Conservation (phyloP, 2,113 vertebrate genomes). For the Pipra filicauda region DNA sequence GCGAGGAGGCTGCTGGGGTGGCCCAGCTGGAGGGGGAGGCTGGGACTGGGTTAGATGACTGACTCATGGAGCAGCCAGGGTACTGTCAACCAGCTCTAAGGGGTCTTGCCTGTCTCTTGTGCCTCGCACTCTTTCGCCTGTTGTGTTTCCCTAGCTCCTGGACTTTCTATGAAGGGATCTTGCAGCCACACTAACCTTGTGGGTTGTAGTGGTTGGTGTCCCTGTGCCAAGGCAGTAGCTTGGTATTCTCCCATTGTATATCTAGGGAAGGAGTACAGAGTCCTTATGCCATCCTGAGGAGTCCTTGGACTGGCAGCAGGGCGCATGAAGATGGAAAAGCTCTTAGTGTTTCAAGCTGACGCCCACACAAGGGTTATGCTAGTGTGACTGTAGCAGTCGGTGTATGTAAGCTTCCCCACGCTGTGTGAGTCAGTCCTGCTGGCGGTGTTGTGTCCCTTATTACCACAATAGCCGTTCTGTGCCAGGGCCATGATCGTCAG, state of each 20-base stretch:
- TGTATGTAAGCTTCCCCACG: neutral
- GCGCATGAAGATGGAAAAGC: neutral
- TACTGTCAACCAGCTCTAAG: neutral
- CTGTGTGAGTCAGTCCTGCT: neutral
- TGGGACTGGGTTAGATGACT: neutral
- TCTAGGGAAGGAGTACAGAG: neutral
- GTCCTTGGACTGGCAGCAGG: neutral
- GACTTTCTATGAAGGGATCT: neutral
- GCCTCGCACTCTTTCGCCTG: neutral
- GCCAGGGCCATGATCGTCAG: neutral
- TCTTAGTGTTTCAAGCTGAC: neutral
- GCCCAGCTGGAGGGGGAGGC: neutral
- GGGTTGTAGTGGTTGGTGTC: rapidly evolving
- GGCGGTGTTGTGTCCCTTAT: rapidly evolving
- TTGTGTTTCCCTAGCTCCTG: neutral
- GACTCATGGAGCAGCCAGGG: neutral
- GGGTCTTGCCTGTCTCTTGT: neutral
- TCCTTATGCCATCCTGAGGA: neutral
- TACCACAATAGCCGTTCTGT: rapidly evolving
- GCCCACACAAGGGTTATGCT: neutral
- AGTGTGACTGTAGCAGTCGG: neutral
- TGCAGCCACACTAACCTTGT: rapidly evolving
- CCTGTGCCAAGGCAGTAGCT: neutral
- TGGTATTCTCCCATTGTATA: neutral
- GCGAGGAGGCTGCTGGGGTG: neutral